These are phyloP conservation scores for Acanthisitta chloris DNA, from an alignment of 2,113 vertebrate genomes.

Conservation along the genomic window DNA sequence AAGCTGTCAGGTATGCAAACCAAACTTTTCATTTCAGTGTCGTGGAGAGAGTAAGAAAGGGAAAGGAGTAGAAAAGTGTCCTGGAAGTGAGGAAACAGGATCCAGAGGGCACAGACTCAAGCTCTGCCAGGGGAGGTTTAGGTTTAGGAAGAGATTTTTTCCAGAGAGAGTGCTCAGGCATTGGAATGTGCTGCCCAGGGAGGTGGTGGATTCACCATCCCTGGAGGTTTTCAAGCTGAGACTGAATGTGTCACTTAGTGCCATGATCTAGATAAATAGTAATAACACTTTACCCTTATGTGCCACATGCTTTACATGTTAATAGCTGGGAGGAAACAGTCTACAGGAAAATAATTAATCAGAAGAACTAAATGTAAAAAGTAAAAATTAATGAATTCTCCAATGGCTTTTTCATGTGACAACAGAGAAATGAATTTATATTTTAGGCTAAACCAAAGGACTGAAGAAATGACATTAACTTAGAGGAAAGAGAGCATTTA, in stretches of 20 bases:
- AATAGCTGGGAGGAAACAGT: not conserved
- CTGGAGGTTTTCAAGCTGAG: too few relatives aligned
- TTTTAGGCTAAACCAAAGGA: not conserved
- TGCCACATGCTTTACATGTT: constrained; percentile 1
- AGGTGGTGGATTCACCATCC: too few relatives aligned
- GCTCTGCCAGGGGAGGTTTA: too few relatives aligned
- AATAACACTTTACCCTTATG: not conserved
- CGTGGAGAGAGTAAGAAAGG: not conserved
- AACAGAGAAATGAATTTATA: not conserved
- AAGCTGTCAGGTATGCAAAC: not conserved
- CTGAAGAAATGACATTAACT: not conserved
- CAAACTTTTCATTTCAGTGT: not conserved
- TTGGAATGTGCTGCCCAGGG: too few relatives aligned
- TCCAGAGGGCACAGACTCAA: too few relatives aligned
- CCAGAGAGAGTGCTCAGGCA: too few relatives aligned
- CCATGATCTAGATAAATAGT: too few relatives aligned
- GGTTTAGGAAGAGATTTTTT: too few relatives aligned
- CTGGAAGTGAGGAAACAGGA: not conserved
- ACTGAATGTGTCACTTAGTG: too few relatives aligned
- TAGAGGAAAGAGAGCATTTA: not conserved
- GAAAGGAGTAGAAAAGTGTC: not conserved
- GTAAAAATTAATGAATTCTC: constrained; percentile 39
- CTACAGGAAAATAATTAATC: constrained; percentile 29
- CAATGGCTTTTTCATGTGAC: not conserved
- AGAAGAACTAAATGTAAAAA: constrained; percentile 16